Conservation (phyloP, 2,888 invertebrate genomes). For the Ferdinandea cuprea region DNA sequence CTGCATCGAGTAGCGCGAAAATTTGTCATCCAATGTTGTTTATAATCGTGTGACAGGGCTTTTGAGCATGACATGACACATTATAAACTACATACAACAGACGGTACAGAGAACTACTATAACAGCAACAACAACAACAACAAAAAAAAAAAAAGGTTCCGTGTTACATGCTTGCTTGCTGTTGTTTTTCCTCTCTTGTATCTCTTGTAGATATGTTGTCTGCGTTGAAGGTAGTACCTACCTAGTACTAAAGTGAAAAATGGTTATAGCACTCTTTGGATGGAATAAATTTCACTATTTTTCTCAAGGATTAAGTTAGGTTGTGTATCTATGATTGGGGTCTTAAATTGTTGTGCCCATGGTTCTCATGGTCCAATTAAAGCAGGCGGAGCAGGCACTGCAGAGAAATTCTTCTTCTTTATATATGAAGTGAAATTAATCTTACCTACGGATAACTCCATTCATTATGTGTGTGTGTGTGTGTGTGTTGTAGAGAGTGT, state of each 20-base stretch:
- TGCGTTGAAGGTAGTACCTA: slow-evolving; percentile 48
- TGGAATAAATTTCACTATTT: slow-evolving; percentile 72
- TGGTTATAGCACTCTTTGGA: slow-evolving; percentile 59
- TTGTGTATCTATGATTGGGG: slow-evolving; percentile 46
- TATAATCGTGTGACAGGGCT: slow-evolving; percentile 74
- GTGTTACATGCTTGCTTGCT: slow-evolving; percentile 64
- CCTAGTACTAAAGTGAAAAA: slow-evolving; percentile 70
- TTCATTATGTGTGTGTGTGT: no score
- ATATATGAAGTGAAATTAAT: slow-evolving; percentile 45
- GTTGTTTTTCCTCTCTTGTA: slow-evolving; percentile 25
- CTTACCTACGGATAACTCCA: neutral
- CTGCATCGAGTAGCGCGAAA: slow-evolving; percentile 64
- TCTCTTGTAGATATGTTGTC: slow-evolving; percentile 25
- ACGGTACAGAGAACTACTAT: slow-evolving; percentile 46
- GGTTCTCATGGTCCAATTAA: slow-evolving; percentile 73
- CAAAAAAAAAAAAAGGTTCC: slow-evolving; percentile 62
- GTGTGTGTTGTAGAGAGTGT: no score
- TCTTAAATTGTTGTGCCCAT: slow-evolving; percentile 43
- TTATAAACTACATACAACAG: slow-evolving; percentile 57
- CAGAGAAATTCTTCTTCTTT: slow-evolving; percentile 62
- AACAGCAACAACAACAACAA: slow-evolving; percentile 4
- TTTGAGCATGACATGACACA: slow-evolving; percentile 75
- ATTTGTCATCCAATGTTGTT: slow-evolving; percentile 74
- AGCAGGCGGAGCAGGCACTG: slow-evolving; percentile 23
- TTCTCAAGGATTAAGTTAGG: slow-evolving; percentile 61